These are phyloP conservation scores for Dasypus novemcinctus DNA, from an alignment of 2,113 vertebrate species.

Conservation along the genomic window DNA sequence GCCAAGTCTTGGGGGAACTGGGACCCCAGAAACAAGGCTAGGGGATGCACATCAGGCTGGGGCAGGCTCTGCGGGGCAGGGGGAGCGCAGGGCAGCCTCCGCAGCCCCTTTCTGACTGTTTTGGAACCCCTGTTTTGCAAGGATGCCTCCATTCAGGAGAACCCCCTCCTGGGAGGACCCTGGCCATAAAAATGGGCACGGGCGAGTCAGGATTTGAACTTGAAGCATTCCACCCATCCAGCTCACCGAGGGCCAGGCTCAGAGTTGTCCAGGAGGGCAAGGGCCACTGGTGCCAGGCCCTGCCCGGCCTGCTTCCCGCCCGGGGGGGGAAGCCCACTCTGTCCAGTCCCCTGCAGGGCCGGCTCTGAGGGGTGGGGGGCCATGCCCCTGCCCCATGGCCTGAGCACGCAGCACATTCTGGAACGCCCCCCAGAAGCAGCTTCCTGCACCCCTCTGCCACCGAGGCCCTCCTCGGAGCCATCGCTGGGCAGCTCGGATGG, in stretches of 20 bases:
- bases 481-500: slow-evolving; percentile 58
- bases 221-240: no score
- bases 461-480: slow-evolving; percentile 37
- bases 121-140: neutral
- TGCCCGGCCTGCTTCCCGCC: neutral
- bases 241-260: rapidly evolving
- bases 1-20: rapidly evolving
- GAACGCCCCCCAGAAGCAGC: slow-evolving; percentile 51
- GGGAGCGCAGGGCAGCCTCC: rapidly evolving
- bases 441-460: neutral
- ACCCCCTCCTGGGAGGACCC: neutral
- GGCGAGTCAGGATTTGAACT: neutral
- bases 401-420: neutral
- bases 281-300: rapidly evolving
- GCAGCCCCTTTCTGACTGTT: neutral
- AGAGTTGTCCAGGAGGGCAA: neutral
- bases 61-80: rapidly evolving
- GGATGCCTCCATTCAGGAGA: neutral
- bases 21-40: neutral
- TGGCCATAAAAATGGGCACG: rapidly evolving
- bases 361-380: neutral
- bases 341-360: no score
- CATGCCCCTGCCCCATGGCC: neutral
- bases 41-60: neutral
- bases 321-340: no score